Percentiles rank a stretch among this genome's conserved stretches.
phyloP scores from a whole-genome alignment of 2,113 vertebrate species.

The Baryphthengus martii region DNA sequence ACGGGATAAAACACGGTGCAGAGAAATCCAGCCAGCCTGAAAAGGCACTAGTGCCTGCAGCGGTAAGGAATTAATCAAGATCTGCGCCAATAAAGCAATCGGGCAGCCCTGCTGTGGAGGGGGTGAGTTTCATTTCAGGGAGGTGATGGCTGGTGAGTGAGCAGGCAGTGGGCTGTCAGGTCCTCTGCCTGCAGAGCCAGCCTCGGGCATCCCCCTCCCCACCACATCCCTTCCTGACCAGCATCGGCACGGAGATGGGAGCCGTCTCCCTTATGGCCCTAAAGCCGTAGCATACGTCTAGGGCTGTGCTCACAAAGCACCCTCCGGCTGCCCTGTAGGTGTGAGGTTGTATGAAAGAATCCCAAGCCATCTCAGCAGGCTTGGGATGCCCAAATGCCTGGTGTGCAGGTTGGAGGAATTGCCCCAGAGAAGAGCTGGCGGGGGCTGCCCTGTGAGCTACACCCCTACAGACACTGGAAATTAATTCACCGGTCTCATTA shows the following conservation, averaged over 20 bases:
- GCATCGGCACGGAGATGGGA: fast-evolving
- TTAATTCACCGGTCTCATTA: fast-evolving
- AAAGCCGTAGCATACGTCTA: fast-evolving
- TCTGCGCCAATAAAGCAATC: background rate
- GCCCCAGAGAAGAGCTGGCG: background rate
- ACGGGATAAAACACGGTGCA: background rate
- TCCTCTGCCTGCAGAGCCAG: background rate
- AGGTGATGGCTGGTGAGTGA: fast-evolving
- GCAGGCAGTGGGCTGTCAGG: fast-evolving
- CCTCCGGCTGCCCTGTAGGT: background rate
- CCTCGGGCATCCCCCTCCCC: fast-evolving
- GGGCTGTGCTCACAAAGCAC: background rate
- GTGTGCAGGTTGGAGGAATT: background rate
- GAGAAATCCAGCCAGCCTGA: background rate
- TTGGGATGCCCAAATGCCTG: background rate
- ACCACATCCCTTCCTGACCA: background rate
- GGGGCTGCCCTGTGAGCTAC: background rate
- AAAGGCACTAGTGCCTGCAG: background rate
- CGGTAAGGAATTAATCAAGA: background rate
- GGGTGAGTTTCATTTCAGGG: fast-evolving
- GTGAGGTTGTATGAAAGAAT: background rate
- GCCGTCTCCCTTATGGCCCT: fast-evolving
- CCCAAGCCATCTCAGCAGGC: background rate
- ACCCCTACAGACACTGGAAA: background rate
- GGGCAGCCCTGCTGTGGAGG: fast-evolving